Conservation (phyloP, 2,797 vertebrate genomes). For the Threskiornis aethiopicus region DNA sequence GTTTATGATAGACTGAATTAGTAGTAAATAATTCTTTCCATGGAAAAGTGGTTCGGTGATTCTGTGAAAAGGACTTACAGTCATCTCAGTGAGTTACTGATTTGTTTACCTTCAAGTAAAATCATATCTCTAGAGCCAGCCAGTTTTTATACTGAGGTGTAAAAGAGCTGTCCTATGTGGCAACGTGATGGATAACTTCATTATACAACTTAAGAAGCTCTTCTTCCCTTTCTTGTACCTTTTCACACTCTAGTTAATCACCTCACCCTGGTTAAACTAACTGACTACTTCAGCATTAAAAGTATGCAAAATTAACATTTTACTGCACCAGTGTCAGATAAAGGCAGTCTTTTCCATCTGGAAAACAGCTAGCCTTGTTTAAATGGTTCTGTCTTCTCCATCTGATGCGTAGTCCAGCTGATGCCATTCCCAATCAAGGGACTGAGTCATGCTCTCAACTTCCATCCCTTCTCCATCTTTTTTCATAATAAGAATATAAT, state of each 20-base stretch:
- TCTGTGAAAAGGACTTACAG: background rate
- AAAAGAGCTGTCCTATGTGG: background rate
- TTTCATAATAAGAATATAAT: background rate
- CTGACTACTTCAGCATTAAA: background rate
- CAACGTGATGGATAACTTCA: constrained; percentile 63
- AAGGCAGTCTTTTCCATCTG: background rate
- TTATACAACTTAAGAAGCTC: constrained; percentile 53
- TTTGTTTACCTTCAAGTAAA: constrained; percentile 59
- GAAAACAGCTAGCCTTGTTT: background rate
- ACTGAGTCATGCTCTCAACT: background rate
- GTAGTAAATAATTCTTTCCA: background rate
- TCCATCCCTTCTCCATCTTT: background rate
- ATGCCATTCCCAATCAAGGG: background rate
- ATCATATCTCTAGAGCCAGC: constrained; percentile 13
- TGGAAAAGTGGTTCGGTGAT: background rate
- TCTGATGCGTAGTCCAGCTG: background rate
- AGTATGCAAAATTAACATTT: background rate
- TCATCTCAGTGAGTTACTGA: constrained; percentile 6
- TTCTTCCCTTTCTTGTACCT: constrained; percentile 61
- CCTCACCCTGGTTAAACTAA: background rate
- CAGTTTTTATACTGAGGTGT: background rate
- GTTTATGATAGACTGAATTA: background rate
- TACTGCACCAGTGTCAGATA: background rate
- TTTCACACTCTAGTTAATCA: constrained; percentile 26
- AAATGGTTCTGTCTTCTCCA: background rate